Conservation (phyloP, 2,888 invertebrate genomes). For the Drosophila putrida region DNA sequence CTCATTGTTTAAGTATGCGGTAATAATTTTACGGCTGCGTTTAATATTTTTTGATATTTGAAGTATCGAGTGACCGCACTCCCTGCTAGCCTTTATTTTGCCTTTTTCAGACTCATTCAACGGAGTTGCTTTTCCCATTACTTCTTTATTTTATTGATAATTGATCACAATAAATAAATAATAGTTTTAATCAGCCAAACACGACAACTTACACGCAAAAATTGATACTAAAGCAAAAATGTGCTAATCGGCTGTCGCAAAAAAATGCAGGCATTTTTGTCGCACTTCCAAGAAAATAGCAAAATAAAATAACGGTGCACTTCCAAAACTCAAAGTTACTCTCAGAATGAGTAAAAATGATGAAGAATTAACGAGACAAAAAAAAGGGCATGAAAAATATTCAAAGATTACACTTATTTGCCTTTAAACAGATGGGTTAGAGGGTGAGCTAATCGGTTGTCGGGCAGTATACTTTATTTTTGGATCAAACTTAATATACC, state of each 20-base stretch:
- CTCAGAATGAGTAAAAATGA: constrained; percentile 1
- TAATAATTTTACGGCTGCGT: constrained; percentile 11
- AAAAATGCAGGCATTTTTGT: constrained; percentile 11
- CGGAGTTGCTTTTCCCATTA: no score
- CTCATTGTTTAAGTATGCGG: neutral
- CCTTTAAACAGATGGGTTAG: constrained; percentile 6
- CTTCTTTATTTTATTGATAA: no score
- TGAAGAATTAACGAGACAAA: constrained; percentile 6
- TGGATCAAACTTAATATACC: no score
- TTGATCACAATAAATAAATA: no score
- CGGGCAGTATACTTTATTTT: neutral
- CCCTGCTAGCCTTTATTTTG: neutral
- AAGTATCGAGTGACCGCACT: constrained; percentile 15
- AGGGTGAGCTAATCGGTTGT: constrained; percentile 10
- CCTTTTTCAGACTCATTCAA: neutral
- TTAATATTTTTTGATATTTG: constrained; percentile 23
- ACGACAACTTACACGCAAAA: constrained; percentile 4
- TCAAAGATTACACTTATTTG: neutral
- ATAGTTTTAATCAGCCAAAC: constrained; percentile 2
- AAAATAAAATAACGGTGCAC: no score
- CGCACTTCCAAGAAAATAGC: constrained; percentile 14
- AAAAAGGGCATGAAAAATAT: constrained; percentile 3
- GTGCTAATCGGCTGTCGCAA: constrained; percentile 9
- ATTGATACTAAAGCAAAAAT: constrained; percentile 4
- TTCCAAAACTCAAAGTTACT: no score